Evolutionary conservation across 2,797 vertebrate species (phyloP), one percentile per base, ranked within the genome.

Genomic region (Coluber constrictor): DNA sequence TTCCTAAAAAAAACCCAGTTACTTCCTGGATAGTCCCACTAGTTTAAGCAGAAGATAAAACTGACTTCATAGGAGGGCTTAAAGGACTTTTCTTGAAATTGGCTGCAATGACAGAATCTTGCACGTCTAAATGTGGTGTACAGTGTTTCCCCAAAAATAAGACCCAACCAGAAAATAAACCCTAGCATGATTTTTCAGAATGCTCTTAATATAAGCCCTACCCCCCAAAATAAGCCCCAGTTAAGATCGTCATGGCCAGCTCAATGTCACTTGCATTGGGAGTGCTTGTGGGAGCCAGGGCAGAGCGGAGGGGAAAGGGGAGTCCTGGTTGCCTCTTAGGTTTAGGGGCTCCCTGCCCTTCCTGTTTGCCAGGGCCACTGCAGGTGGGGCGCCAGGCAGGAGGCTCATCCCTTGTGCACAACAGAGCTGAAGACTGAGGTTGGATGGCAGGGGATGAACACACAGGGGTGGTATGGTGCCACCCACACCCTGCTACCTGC

Each of bases 381-480:
- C 5, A 0, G 13, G 13, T 70, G 13, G 29, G n/a, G 5, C 2
- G 1, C 5, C 5, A 7, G n/a, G 13, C 13, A 2, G 29, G n/a
- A 32, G 29, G 5, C 0, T 70, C 29, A 2, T 70, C n/a, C 13
- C n/a, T 16, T 32, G 29, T 70, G 13, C 32, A 15, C 2, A 2
- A 3, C 1, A 0, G n/a, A 70, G 13, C 29, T 66, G 27, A 2
- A 70, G 4, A 4, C 16, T 11, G 10, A 32, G n/a, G n/a, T 32
- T 32, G 66, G n/a, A 32, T 32, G 15, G 66, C 6, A 16, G 15
- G 5, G 15, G 3, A 15, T 32, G 11, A 29, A 9, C 11, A 29
- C 27, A 29, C 4, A 29, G 11, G 1, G 61, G 61, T 4, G 2
- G 27, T 29, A 4, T 63, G 11, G 11, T 11, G 11, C 61, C 4